phyloP scores from a whole-genome alignment of 2,888 invertebrate genomes.

The Diarsia dahlii region DNA sequence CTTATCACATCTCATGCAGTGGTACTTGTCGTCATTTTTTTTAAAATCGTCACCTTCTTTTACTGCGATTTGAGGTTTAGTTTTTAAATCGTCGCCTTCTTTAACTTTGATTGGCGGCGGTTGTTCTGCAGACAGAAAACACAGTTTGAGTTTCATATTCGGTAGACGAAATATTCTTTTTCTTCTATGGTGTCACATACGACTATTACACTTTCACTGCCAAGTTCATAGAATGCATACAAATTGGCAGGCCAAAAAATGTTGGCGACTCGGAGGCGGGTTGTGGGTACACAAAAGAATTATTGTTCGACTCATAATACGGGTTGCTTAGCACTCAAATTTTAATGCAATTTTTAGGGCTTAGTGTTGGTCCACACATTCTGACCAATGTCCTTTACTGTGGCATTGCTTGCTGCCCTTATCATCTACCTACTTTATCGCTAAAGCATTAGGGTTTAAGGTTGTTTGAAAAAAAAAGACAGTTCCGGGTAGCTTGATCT shows the following conservation, averaged over 20 bases:
- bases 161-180: neutral
- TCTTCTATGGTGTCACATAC: neutral
- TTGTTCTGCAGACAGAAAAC: constrained; percentile 75
- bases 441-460: too few relatives aligned
- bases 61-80: too few relatives aligned
- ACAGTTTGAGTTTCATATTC: neutral
- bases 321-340: too few relatives aligned
- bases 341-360: neutral
- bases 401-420: neutral
- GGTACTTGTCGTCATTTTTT: constrained; percentile 68
- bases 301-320: too few relatives aligned
- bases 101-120: constrained; percentile 69
- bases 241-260: too few relatives aligned
- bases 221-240: too few relatives aligned
- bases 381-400: neutral
- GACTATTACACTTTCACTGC: too few relatives aligned
- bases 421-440: neutral
- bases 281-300: too few relatives aligned
- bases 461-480: too few relatives aligned
- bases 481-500: too few relatives aligned
- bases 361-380: neutral
- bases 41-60: constrained; percentile 69
- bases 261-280: too few relatives aligned
- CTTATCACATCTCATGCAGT: constrained; percentile 76
- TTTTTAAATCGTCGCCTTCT: too few relatives aligned